These are phyloP conservation scores for Exephanes ischioxanthus DNA, from an alignment of 2,888 invertebrate genomes.

Conservation along the genomic window DNA sequence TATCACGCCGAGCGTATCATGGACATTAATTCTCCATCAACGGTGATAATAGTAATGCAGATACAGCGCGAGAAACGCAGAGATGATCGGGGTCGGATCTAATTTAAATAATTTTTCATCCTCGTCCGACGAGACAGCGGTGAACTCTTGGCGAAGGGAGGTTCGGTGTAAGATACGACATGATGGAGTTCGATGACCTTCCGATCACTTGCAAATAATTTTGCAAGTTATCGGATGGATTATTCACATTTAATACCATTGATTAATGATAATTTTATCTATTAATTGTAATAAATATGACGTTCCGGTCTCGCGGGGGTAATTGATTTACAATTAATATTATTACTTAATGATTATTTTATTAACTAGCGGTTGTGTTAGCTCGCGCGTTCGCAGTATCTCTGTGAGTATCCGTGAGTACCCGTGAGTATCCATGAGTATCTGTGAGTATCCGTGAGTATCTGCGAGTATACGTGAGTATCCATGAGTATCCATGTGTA, in stretches of 20 bases:
- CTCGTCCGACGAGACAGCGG: neutral
- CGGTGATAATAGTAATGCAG: conserved; percentile 23
- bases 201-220: neutral
- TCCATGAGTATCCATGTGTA: neutral
- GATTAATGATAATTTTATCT: neutral
- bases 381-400: neutral
- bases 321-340: too few relatives aligned
- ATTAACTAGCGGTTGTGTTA: neutral
- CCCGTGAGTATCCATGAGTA: neutral
- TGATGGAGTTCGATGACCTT: neutral
- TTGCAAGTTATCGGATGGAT: too few relatives aligned
- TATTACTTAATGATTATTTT: neutral
- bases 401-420: neutral
- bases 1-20: conserved; percentile 54
- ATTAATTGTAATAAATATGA: too few relatives aligned
- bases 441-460: neutral
- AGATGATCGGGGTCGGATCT: neutral
- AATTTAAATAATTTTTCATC: neutral
- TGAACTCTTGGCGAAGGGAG: neutral
- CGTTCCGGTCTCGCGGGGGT: too few relatives aligned
- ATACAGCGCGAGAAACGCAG: neutral
- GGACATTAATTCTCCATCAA: conserved; percentile 45
- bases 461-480: neutral
- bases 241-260: too few relatives aligned
- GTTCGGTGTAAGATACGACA: neutral